phyloP scores from a whole-genome alignment of 64 coral and sea anemone species.

The Montipora capricornis region DNA sequence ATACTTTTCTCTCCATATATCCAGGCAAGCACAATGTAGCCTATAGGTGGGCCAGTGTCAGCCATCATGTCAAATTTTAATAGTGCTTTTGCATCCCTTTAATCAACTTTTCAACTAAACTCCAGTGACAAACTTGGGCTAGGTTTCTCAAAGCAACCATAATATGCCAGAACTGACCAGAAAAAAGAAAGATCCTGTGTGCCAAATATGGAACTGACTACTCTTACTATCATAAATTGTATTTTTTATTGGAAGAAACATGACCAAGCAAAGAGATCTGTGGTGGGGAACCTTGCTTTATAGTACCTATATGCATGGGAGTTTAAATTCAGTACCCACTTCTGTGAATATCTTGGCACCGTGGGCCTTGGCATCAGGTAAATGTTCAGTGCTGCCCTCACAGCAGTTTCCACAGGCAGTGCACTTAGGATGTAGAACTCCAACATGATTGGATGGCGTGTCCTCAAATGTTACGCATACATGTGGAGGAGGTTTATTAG shows the following conservation, averaged over 20 bases:
- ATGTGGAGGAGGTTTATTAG: constrained; percentile 49
- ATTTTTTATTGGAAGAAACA: background rate
- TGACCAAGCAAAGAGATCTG: background rate
- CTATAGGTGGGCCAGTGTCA: too few relatives aligned
- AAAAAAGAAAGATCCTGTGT: background rate
- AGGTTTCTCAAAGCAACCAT: too few relatives aligned
- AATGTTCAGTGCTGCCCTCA: constrained; percentile 74
- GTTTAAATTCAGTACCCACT: constrained; percentile 3
- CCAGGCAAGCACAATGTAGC: too few relatives aligned
- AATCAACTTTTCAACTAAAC: too few relatives aligned
- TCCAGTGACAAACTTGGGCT: too few relatives aligned
- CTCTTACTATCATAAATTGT: background rate
- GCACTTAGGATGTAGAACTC: constrained; percentile 68
- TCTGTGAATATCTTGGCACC: constrained; percentile 68
- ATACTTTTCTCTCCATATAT: too few relatives aligned
- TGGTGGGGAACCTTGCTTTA: background rate
- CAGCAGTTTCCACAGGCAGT: constrained; percentile 70
- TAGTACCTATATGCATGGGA: too few relatives aligned
- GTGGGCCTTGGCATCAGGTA: constrained; percentile 70
- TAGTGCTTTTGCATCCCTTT: too few relatives aligned
- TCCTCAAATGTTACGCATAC: constrained; percentile 75
- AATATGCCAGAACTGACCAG: too few relatives aligned
- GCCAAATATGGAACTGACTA: background rate
- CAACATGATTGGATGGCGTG: constrained; percentile 72
- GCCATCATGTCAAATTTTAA: too few relatives aligned